A percentile compares a stretch with the other conserved stretches of the same genome.
phyloP scores from a whole-genome alignment of 2,888 invertebrate genomes.

The Dicranocentrus wangi region DNA sequence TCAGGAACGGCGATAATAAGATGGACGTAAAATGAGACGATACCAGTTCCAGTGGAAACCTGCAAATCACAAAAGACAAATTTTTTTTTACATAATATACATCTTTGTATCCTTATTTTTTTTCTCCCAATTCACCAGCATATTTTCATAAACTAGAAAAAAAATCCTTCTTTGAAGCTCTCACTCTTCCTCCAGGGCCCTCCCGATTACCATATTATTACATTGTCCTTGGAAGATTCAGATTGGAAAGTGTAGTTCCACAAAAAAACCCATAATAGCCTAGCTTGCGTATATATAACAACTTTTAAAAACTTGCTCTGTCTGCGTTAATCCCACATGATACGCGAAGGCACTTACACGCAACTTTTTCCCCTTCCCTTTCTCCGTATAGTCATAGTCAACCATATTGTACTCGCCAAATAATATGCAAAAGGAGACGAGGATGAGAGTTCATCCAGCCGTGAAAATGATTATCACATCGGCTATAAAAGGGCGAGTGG shows the following conservation, averaged over 20 bases:
- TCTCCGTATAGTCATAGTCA: neutral
- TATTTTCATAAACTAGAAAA: no score
- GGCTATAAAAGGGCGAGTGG: slow-evolving; percentile 32
- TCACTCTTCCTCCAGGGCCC: no score
- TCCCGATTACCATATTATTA: neutral
- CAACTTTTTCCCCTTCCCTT: neutral
- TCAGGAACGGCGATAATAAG: slow-evolving; percentile 90
- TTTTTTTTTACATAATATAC: no score
- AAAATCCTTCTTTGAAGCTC: no score
- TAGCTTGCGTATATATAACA: no score
- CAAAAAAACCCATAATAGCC: no score
- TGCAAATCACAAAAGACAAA: slow-evolving; percentile 74
- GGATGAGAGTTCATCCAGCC: slow-evolving; percentile 42
- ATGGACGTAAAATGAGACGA: slow-evolving; percentile 89
- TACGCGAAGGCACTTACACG: no score
- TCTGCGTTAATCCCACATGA: no score
- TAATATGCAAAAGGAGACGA: neutral
- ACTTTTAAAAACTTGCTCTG: no score
- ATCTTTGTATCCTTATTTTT: no score
- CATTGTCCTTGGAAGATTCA: neutral
- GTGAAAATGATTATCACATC: slow-evolving; percentile 52
- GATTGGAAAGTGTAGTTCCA: neutral
- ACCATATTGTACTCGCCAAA: neutral
- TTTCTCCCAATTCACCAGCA: no score
- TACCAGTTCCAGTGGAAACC: slow-evolving; percentile 88